A percentile compares a stretch with the other conserved stretches of the same genome.
Conservation (phyloP, 2,113 vertebrate species). For the Siniperca chuatsi region DNA sequence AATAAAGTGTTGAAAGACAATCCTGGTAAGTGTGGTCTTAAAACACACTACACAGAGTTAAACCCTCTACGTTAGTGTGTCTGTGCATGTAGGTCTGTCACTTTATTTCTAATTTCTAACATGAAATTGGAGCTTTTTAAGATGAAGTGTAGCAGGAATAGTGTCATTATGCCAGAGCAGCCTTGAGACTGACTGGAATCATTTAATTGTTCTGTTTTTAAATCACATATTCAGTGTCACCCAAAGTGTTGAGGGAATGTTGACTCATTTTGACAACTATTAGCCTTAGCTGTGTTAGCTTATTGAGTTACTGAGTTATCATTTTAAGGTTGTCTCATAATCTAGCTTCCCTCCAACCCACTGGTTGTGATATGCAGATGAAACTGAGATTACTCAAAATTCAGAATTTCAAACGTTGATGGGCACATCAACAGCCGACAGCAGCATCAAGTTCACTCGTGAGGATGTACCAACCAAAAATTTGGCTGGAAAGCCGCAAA, state of each 20-base stretch:
- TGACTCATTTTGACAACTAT: not conserved
- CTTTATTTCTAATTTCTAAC: not conserved
- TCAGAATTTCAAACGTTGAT: not conserved
- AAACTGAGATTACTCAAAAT: not conserved
- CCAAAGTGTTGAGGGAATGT: not conserved
- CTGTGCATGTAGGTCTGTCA: not conserved
- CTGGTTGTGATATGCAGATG: not conserved
- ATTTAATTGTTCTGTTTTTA: not conserved
- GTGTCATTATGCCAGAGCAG: not conserved
- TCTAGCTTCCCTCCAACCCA: not conserved
- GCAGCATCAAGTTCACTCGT: not conserved
- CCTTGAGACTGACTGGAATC: not conserved
- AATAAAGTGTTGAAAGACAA: not conserved
- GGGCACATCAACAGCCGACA: not conserved
- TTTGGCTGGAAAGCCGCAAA: not conserved
- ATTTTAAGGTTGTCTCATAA: not conserved
- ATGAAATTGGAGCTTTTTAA: not conserved
- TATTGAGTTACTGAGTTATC: not conserved
- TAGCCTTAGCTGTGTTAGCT: not conserved
- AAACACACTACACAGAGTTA: not conserved
- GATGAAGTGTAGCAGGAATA: not conserved
- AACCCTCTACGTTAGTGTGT: not conserved
- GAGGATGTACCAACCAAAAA: not conserved
- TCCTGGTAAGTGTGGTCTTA: not conserved
- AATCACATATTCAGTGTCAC: not conserved